Evolutionary conservation across 2,888 invertebrate species (phyloP).

Genomic region (Phasia obesa): DNA sequence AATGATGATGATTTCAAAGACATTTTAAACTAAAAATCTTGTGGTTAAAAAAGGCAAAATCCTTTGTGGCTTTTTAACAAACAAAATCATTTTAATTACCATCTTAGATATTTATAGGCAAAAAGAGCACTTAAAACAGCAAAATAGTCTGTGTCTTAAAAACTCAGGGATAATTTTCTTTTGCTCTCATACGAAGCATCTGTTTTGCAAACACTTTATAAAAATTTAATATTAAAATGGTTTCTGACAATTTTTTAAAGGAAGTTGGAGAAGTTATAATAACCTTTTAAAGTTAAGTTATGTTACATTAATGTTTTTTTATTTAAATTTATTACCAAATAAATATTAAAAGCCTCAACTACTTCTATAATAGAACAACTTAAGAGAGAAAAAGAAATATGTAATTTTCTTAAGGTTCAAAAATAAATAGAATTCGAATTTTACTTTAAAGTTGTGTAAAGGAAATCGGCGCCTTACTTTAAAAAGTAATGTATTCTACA

Average conservation of each 20-base stretch:
- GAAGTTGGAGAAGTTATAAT: conserved; percentile 44
- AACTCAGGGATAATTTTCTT: conserved; percentile 13
- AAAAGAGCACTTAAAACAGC: neutral
- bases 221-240: conserved; percentile 67
- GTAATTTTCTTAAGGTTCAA: too few species aligned
- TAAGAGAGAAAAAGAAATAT: neutral
- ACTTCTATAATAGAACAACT: conserved; percentile 11
- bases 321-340: conserved; percentile 68
- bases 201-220: conserved; percentile 45
- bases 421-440: neutral
- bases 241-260: conserved; percentile 35
- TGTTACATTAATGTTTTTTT: conserved; percentile 56
- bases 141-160: neutral
- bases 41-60: conserved; percentile 27
- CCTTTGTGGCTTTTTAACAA: conserved; percentile 64
- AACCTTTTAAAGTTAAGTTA: conserved; percentile 67
- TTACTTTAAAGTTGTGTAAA: neutral
- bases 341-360: conserved; percentile 64
- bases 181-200: conserved; percentile 23
- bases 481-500: too few species aligned
- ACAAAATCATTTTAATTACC: conserved; percentile 68
- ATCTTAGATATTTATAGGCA: conserved; percentile 44
- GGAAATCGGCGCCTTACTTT: too few species aligned
- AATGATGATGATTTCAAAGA: conserved; percentile 56
- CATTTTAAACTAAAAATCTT: conserved; percentile 44